Conservation (phyloP, 2,113 vertebrate genomes). For the Noturus placidus region DNA sequence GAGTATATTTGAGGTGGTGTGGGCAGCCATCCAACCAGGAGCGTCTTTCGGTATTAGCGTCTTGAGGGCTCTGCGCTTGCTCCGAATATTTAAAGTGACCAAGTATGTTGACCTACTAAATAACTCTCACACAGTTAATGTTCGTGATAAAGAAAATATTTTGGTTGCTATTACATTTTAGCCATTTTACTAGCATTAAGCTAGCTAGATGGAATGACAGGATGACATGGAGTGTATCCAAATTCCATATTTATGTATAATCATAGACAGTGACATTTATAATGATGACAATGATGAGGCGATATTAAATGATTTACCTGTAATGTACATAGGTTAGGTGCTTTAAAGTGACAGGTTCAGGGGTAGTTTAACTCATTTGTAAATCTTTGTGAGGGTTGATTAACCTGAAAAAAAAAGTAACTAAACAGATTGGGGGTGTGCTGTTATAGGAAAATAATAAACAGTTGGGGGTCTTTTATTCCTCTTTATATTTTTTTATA, state of each 20-base stretch:
- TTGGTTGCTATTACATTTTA: not conserved
- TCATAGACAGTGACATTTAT: not conserved
- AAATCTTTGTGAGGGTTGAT: not conserved
- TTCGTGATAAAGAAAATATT: not conserved
- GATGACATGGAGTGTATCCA: not conserved
- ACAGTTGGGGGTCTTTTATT: not conserved
- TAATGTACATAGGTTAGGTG: not conserved
- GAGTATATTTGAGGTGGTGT: constrained; percentile 97
- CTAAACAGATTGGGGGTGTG: not conserved
- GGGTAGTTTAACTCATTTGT: not conserved
- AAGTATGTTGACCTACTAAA: constrained; percentile 74
- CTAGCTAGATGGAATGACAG: not conserved
- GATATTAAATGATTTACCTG: not conserved
- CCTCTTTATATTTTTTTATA: not conserved
- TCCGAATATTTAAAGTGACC: constrained; percentile 97
- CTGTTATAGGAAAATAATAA: not conserved
- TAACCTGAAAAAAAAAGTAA: not conserved
- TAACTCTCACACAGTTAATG: not conserved
- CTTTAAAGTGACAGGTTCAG: not conserved
- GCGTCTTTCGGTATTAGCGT: constrained; percentile 97
- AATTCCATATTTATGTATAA: not conserved
- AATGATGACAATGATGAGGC: not conserved
- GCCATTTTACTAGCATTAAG: not conserved
- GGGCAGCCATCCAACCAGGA: constrained; percentile 91
- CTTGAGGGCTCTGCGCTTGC: constrained; percentile 84